phyloP scores from a whole-genome alignment of 2,797 vertebrate species.

The Furcifer pardalis region DNA sequence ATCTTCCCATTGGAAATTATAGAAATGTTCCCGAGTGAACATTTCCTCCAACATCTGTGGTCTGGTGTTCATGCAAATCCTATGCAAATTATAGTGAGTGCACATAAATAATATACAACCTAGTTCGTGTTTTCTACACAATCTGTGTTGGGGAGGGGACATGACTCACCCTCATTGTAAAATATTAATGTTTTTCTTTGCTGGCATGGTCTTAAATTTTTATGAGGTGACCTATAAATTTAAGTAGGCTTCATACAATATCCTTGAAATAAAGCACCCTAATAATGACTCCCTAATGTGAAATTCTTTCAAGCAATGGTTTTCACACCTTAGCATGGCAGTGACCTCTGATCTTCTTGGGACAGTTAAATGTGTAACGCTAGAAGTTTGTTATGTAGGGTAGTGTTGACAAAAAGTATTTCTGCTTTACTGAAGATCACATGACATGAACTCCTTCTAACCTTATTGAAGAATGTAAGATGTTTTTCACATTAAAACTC shows the following conservation, averaged over 20 bases:
- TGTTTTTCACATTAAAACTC: conserved; percentile 56
- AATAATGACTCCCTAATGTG: conserved; percentile 50
- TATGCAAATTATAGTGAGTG: neutral
- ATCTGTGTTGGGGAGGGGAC: neutral
- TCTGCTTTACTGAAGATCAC: conserved; percentile 58
- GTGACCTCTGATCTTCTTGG: conserved; percentile 61
- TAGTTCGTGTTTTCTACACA: neutral
- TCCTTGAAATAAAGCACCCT: conserved; percentile 45
- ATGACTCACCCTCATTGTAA: conserved; percentile 1
- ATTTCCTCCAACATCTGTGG: neutral
- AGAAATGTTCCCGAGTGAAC: neutral
- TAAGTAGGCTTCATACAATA: conserved; percentile 41
- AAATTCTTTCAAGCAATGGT: conserved; percentile 63
- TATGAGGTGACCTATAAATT: conserved; percentile 42
- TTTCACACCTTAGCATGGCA: conserved; percentile 52
- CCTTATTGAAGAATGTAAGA: conserved; percentile 59
- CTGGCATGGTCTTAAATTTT: conserved; percentile 40
- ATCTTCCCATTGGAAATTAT: neutral
- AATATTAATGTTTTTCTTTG: conserved; percentile 49
- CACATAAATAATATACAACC: conserved; percentile 9
- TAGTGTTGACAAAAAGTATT: conserved; percentile 54
- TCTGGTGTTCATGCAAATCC: conserved; percentile 18
- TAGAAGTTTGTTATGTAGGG: conserved; percentile 55
- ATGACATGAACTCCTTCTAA: conserved; percentile 70
- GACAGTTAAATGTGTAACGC: conserved; percentile 58